These are phyloP conservation scores for Carabus problematicus DNA, from an alignment of 2,888 invertebrate species.

Conservation along the genomic window DNA sequence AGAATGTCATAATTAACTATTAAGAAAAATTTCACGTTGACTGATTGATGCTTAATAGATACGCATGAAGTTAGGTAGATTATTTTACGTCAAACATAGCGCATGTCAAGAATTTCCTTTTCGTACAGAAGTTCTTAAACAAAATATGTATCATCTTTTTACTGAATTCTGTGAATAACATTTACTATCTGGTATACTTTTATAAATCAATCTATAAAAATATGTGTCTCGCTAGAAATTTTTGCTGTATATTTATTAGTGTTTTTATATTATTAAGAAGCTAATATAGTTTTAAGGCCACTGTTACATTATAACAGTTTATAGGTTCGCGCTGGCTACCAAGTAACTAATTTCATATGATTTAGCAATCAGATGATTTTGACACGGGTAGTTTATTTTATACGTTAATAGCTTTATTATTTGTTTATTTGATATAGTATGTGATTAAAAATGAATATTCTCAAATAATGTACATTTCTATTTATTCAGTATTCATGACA, in stretches of 20 bases:
- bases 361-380: conserved; percentile 39
- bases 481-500: conserved; percentile 31
- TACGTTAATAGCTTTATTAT: conserved; percentile 17
- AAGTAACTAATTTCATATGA: conserved; percentile 27
- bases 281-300: neutral
- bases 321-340: neutral
- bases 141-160: neutral
- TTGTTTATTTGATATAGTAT: conserved; percentile 8
- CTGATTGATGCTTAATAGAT: conserved; percentile 30
- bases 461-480: conserved; percentile 13
- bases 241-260: too few relatives aligned
- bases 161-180: neutral
- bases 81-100: conserved; percentile 25
- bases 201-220: too few relatives aligned
- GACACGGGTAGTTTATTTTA: conserved; percentile 21
- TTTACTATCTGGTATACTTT: neutral
- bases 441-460: conserved; percentile 22
- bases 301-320: neutral
- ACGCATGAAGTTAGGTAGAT: conserved; percentile 26
- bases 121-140: neutral
- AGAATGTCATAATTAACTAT: conserved; percentile 24
- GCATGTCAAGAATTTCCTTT: neutral
- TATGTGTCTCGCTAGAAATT: neutral
- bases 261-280: neutral
- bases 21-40: conserved; percentile 26